phyloP scores from a whole-genome alignment of 2,888 invertebrate species.

The Acanthosepion pharaonis region DNA sequence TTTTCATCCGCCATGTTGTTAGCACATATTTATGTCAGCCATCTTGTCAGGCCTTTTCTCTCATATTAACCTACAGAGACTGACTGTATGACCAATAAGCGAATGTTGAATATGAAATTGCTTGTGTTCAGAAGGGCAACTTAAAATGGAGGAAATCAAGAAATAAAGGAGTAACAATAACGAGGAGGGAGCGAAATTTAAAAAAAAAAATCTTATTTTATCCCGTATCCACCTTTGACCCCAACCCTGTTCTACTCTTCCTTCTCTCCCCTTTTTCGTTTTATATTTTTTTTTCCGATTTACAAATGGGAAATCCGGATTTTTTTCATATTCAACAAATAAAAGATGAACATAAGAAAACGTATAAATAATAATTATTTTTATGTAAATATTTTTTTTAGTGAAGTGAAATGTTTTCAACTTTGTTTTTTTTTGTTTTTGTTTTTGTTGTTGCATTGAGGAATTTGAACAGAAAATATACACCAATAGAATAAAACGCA shows the following conservation, averaged over 20 bases:
- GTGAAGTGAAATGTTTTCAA: too few species aligned
- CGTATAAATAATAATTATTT: too few species aligned
- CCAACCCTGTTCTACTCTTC: neutral
- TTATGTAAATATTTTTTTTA: too few species aligned
- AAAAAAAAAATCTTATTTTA: neutral
- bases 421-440: neutral
- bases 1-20: neutral
- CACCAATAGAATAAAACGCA: neutral
- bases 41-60: constrained; percentile 3
- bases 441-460: neutral
- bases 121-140: neutral
- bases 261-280: too few species aligned
- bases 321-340: neutral
- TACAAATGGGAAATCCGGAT: neutral
- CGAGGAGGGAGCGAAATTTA: neutral
- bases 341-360: neutral
- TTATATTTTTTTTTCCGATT: neutral
- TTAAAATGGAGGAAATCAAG: neutral
- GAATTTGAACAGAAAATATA: too few species aligned
- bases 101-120: constrained; percentile 2
- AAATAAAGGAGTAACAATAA: neutral
- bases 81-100: neutral
- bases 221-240: neutral
- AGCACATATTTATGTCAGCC: constrained; percentile 11
- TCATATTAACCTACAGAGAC: neutral